Percentiles rank a stretch among this genome's conserved stretches.
These are phyloP conservation scores for Drosophila guanche DNA, from an alignment of 1,140 invertebrate species.

Conservation along the genomic window DNA sequence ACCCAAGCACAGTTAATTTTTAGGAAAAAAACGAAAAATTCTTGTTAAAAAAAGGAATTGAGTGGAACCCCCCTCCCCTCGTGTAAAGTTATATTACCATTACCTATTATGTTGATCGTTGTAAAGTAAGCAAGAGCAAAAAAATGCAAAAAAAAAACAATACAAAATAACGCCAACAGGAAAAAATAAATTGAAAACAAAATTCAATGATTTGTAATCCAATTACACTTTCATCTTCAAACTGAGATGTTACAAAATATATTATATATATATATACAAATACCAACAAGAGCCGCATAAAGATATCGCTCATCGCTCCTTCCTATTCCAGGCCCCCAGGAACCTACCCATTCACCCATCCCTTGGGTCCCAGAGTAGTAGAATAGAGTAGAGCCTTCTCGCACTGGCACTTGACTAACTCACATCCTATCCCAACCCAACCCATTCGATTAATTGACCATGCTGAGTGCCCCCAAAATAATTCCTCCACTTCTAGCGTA, in stretches of 20 bases:
- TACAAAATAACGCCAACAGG: constrained; percentile 20
- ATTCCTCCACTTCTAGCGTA: background rate
- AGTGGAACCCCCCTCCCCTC: constrained; percentile 46
- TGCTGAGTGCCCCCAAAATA: too few relatives aligned
- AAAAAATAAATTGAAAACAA: constrained; percentile 24
- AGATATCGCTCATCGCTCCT: background rate
- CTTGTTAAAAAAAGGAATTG: constrained; percentile 74
- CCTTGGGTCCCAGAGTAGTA: too few relatives aligned
- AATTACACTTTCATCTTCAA: constrained; percentile 70
- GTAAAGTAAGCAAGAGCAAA: constrained; percentile 62
- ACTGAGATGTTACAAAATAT: constrained; percentile 57
- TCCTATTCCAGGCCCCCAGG: constrained; percentile 10
- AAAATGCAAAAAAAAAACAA: constrained; percentile 38
- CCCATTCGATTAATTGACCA: too few relatives aligned
- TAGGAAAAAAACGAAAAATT: constrained; percentile 59
- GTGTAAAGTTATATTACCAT: constrained; percentile 77
- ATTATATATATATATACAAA: background rate
- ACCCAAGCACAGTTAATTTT: constrained; percentile 30
- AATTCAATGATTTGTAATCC: constrained; percentile 71
- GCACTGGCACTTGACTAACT: background rate
- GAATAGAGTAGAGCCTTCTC: constrained; percentile 1
- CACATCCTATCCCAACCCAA: too few relatives aligned
- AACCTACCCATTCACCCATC: background rate
- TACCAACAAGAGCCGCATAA: constrained; percentile 16
- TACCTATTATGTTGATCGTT: constrained; percentile 78